Conservation (phyloP, 2,797 vertebrate genomes). For the Syndactyla subalaris region DNA sequence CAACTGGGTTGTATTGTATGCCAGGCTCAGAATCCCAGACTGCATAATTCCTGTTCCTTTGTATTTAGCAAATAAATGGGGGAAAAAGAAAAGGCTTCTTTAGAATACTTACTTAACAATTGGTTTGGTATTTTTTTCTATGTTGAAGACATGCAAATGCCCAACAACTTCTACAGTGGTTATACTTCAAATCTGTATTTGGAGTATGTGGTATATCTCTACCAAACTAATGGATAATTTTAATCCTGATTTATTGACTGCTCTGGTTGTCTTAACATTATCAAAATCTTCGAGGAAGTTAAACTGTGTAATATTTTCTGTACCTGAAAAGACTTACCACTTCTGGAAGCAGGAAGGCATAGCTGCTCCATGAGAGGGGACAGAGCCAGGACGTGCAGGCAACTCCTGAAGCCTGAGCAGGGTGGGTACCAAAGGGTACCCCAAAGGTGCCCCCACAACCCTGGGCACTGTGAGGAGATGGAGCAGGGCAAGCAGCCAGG, state of each 20-base stretch:
- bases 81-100: neutral
- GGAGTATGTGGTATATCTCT: neutral
- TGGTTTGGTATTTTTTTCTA: no score
- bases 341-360: neutral
- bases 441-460: no score
- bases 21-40: neutral
- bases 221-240: neutral
- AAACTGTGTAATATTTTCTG: neutral
- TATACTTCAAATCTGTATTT: neutral
- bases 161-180: neutral
- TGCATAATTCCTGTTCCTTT: neutral
- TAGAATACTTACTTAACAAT: neutral
- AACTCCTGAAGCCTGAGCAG: fast-evolving
- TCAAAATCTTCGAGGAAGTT: neutral
- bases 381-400: no score
- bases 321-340: neutral
- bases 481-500: neutral
- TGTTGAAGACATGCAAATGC: neutral
- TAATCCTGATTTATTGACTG: neutral
- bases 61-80: neutral
- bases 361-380: neutral
- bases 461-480: fast-evolving
- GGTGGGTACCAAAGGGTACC: fast-evolving
- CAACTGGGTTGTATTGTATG: neutral
- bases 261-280: neutral